Conservation (phyloP, 1,140 invertebrate species). For the Vanessa tameamea region DNA sequence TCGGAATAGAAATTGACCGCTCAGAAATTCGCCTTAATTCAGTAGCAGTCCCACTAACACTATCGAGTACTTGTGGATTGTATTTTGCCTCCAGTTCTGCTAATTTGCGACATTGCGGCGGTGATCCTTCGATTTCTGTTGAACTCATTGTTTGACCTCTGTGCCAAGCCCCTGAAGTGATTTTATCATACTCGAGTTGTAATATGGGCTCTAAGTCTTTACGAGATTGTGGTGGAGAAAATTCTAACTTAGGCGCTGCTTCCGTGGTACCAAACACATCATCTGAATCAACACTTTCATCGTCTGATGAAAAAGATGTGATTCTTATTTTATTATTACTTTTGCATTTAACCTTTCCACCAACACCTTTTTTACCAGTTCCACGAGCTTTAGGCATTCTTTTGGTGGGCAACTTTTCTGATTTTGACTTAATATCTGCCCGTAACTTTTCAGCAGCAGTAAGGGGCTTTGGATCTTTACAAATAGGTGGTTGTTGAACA, state of each 20-base stretch:
- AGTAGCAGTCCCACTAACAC: slow-evolving; percentile 81
- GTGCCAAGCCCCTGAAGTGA: slow-evolving; percentile 84
- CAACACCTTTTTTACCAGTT: slow-evolving; percentile 80
- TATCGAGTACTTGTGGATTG: slow-evolving; percentile 82
- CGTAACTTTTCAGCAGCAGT: slow-evolving; percentile 77
- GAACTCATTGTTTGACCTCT: slow-evolving; percentile 87
- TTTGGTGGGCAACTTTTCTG: slow-evolving; percentile 80
- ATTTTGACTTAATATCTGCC: slow-evolving; percentile 79
- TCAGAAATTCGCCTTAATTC: slow-evolving; percentile 85
- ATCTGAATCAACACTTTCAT: slow-evolving; percentile 86
- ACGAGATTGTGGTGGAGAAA: slow-evolving; percentile 85
- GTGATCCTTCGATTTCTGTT: slow-evolving; percentile 86
- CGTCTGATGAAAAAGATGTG: slow-evolving; percentile 86
- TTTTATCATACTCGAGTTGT: slow-evolving; percentile 85
- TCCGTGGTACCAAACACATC: slow-evolving; percentile 87
- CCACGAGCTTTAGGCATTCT: slow-evolving; percentile 79
- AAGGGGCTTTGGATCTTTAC: slow-evolving; percentile 70
- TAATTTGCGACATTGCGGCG: slow-evolving; percentile 83
- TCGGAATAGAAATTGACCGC: slow-evolving; percentile 86
- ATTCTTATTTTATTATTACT: slow-evolving; percentile 86
- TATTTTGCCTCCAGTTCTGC: slow-evolving; percentile 83
- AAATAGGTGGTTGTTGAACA: slow-evolving; percentile 66
- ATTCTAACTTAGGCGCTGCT: slow-evolving; percentile 85
- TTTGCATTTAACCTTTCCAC: slow-evolving; percentile 77
- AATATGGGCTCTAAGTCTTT: slow-evolving; percentile 87